Conservation (phyloP, 30 jellyfish, hydroid and myxozoan species). For the Catostylus mosaicus region DNA sequence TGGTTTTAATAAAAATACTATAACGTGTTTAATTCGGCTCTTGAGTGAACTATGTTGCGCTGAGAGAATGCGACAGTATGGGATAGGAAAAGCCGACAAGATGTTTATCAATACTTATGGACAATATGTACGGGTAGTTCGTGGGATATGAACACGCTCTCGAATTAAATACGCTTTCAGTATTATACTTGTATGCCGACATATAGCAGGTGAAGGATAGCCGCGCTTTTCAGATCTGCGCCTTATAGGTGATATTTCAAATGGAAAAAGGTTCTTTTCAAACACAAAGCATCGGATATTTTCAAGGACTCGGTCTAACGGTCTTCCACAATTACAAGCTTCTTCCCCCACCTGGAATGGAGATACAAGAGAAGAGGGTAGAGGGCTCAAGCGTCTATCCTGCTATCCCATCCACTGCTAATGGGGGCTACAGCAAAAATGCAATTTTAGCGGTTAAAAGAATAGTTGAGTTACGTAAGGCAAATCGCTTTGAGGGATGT, state of each 20-base stretch:
- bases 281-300: too few relatives aligned
- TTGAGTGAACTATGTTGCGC: neutral
- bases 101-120: slow-evolving; percentile 14
- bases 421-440: too few relatives aligned
- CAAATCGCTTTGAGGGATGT: too few relatives aligned
- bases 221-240: neutral
- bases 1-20: slow-evolving; percentile 12
- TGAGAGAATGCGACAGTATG: slow-evolving; percentile 18
- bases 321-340: too few relatives aligned
- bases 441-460: too few relatives aligned
- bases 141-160: slow-evolving; percentile 10
- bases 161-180: slow-evolving; percentile 3
- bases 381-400: too few relatives aligned
- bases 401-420: too few relatives aligned
- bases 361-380: too few relatives aligned
- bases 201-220: neutral
- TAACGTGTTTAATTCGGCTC: slow-evolving; percentile 9
- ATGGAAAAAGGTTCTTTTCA: too few relatives aligned
- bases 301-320: too few relatives aligned
- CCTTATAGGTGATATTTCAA: neutral
- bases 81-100: slow-evolving; percentile 17
- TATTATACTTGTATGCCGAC: slow-evolving; percentile 2
- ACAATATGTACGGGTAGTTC: slow-evolving; percentile 15
- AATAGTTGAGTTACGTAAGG: too few relatives aligned
- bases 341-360: too few relatives aligned